A percentile compares a stretch with the other conserved stretches of the same genome.
These are phyloP conservation scores for Luperina nickerlii DNA, from an alignment of 2,888 invertebrate genomes.

Conservation along the genomic window DNA sequence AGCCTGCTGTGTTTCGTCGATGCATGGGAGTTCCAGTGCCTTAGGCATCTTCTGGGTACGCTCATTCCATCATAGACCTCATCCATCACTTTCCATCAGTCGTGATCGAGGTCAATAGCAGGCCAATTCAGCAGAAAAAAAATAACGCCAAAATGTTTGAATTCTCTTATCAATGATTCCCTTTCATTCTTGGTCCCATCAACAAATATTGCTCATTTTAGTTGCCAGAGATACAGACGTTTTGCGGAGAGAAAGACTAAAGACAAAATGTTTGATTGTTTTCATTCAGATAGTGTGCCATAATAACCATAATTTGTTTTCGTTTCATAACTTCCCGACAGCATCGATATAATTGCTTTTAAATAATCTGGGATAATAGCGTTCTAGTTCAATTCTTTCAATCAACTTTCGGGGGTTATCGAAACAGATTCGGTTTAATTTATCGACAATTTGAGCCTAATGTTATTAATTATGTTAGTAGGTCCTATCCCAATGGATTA, in stretches of 20 bases:
- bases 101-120: no score
- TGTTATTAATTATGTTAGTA: conserved; percentile 30
- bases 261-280: neutral
- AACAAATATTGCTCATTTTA: neutral
- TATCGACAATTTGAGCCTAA: conserved; percentile 26
- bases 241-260: neutral
- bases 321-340: neutral
- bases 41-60: no score
- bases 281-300: neutral
- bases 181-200: neutral
- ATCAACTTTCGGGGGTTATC: conserved; percentile 35
- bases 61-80: no score
- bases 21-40: no score
- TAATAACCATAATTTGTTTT: conserved; percentile 28
- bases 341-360: conserved; percentile 5
- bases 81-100: no score
- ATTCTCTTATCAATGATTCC: neutral
- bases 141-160: neutral
- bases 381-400: conserved; percentile 49
- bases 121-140: no score
- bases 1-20: no score
- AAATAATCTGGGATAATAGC: conserved; percentile 41
- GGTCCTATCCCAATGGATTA: neutral
- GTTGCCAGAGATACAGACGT: neutral
- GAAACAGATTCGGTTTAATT: conserved; percentile 29